Base-by-base conservation (phyloP, 1,140 invertebrate species). In the Pseudomyrmex pallidus region DNA sequence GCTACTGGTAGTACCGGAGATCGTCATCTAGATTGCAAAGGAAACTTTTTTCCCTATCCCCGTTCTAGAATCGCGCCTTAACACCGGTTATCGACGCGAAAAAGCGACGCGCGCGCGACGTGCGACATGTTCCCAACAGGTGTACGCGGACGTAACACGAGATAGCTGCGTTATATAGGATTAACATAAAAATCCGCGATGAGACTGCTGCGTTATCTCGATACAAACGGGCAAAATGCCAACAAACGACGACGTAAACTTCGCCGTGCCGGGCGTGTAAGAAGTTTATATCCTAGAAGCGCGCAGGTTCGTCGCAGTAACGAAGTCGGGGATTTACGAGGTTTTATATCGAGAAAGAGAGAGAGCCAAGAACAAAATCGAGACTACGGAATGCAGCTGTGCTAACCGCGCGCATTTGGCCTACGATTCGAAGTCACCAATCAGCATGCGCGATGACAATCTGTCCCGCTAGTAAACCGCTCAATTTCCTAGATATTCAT, bases 11-110 rank as follows among this genome's bases (percentile, higher is more conserved):
- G 2, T 48, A 22, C 56, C 66, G 44, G 17, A 84, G 72, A 84
- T 87, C 57, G 66, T 84, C 73, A 17, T 22, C 15, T 20, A 70
- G 73, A 87, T 87, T 86, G 82, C 44, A 10, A 35, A 35, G 35
- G 13, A 57, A 73, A 62, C 83, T 78, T 72, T 67, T 59, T 12
- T 77, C 12, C n/a, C 13, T 8, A 20, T 57, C 57, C 25, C 20
- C 13, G 25, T 17, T 57, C 17, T 25, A 35, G 54, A 68, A 48
- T 70, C 76, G 54, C 76, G 35, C 63, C 7, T 57, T 50, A 74
- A 85, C 17, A 54, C 8, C 59, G 67, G 57, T 59, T 62, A 63
- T 54, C 48, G 59, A 82, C 35, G 20, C 15, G 48, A 61, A 57
- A 13, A n/a, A 35, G 9, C 64, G 25, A 70, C 48, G 17, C 17